Base-by-base conservation (phyloP, 2,888 invertebrate species). In the Biston betularia region DNA sequence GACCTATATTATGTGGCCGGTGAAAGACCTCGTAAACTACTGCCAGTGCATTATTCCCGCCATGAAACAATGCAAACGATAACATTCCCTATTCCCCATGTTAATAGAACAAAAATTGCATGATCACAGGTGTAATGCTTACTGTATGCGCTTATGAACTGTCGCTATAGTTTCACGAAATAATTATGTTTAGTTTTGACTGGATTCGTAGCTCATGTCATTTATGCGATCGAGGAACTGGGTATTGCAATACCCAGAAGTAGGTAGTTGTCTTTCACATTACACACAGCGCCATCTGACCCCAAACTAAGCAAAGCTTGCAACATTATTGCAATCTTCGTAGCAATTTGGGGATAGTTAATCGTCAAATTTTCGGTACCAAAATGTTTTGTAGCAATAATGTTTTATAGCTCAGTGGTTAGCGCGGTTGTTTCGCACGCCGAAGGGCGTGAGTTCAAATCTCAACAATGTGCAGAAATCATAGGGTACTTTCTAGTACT, bases 1-100 rank as follows among this genome's bases (percentile, higher is more conserved):
- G 93, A 93, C 93, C 93, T 84, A 93, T 93, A 92, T 93, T 86
- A 81, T 83, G 83, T 83, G 85, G 80, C 75, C 89, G 93, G 93
- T 93, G 93, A 93, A 93, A 92, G 92, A 93, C 93, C 93, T 92
- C 93, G 85, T 93, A 92, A 93, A 93, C 90, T 88, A 89, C 86
- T 88, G 82, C 80, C 82, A 84, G 87, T 88, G 89, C 89, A 91
- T 89, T 91, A 90, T 92, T 90, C 89, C 90, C 85, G 86, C 88
- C 89, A 91, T 89, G 88, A 88, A 89, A 85, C 86, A 81, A 78
- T 65, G 73, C 81, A 83, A 75, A 73, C 89, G 76, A 90, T 84
- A 85, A 78, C 88, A 82, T 72, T 72, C 77, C 82, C 81, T 91
- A 89, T 73, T 68, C 65, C 75, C 69, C 68, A 71, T 65, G 71